Base-by-base conservation (phyloP, 1,140 invertebrate genomes). In the Pollicipes pollicipes region DNA sequence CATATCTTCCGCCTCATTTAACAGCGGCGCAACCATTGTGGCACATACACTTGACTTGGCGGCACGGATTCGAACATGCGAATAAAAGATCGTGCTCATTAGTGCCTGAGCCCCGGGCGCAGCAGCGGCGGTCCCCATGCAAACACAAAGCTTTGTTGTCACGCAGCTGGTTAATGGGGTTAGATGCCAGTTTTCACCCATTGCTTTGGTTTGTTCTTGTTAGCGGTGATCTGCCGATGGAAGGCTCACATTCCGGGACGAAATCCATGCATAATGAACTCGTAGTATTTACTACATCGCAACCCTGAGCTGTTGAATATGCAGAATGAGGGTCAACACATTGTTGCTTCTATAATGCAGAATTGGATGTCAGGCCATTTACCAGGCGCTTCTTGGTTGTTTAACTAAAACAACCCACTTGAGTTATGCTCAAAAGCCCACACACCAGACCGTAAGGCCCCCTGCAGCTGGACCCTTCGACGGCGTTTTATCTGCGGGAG, bases 331-430 rank as follows among this genome's bases (percentile, higher is more conserved):
- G 45, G 17, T 21, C 45, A 21, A 58, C 45, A 21, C 45, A 58
- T 58, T 58, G 45, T 58, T 58, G n/a, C 45, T 58, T 58, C 45
- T 58, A 58, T 58, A 58, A 58, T 58, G 45, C n/a, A n/a, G n/a
- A n/a, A n/a, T n/a, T n/a, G n/a, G n/a, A n/a, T n/a, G n/a, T n/a
- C n/a, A n/a, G n/a, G n/a, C n/a, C n/a, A n/a, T n/a, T n/a, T n/a
- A n/a, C n/a, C n/a, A n/a, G n/a, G n/a, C n/a, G n/a, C n/a, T n/a
- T n/a, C 21, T 6, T 21, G 17, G 21, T 10, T 21, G 45, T 58
- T 58, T 58, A 21, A 58, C 13, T 24, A 58, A 58, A 58, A 21
- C 45, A 58, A 58, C 24, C 45, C 45, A 58, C 24, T 58, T 58
- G 45, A 58, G 13, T 58, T 58, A 58, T 58, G 45, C 45, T 21